These are phyloP conservation scores for Lophius piscatorius DNA, from an alignment of 2,113 vertebrate genomes.

Conservation along the genomic window DNA sequence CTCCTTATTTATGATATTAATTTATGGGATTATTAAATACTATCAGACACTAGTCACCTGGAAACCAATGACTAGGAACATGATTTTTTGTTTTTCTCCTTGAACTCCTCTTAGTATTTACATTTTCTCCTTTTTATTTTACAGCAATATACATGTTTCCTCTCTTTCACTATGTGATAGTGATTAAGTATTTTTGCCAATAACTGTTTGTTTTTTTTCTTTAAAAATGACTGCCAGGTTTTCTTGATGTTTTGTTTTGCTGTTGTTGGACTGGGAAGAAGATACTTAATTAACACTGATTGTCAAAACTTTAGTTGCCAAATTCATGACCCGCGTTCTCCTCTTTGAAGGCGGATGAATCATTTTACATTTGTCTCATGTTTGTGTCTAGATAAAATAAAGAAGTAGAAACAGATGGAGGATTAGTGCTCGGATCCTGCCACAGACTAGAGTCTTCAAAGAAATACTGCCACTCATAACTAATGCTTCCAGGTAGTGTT, in stretches of 20 bases:
- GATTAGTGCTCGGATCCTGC: slow-evolving; percentile 31
- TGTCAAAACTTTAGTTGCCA: slow-evolving; percentile 71
- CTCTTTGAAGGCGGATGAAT: slow-evolving; percentile 42
- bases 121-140: slow-evolving; percentile 57
- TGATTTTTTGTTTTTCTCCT: slow-evolving; percentile 54
- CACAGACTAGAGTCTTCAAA: slow-evolving; percentile 29
- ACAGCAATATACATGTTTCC: slow-evolving; percentile 58
- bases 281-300: slow-evolving; percentile 59
- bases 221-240: slow-evolving; percentile 73
- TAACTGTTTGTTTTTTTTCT: slow-evolving; percentile 43
- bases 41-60: slow-evolving; percentile 63
- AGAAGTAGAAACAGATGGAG: slow-evolving; percentile 40
- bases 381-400: slow-evolving; percentile 56
- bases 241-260: slow-evolving; percentile 66
- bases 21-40: slow-evolving; percentile 72
- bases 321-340: slow-evolving; percentile 53
- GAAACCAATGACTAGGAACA: slow-evolving; percentile 60
- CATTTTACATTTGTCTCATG: slow-evolving; percentile 42
- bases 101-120: slow-evolving; percentile 54
- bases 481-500: slow-evolving; percentile 56
- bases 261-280: slow-evolving; percentile 55
- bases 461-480: slow-evolving; percentile 60
- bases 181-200: slow-evolving; percentile 68
- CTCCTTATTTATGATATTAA: slow-evolving; percentile 77
- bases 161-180: slow-evolving; percentile 52